Evolutionary conservation across 2,888 invertebrate genomes (phyloP).

Genomic region (Polia nebulosa): DNA sequence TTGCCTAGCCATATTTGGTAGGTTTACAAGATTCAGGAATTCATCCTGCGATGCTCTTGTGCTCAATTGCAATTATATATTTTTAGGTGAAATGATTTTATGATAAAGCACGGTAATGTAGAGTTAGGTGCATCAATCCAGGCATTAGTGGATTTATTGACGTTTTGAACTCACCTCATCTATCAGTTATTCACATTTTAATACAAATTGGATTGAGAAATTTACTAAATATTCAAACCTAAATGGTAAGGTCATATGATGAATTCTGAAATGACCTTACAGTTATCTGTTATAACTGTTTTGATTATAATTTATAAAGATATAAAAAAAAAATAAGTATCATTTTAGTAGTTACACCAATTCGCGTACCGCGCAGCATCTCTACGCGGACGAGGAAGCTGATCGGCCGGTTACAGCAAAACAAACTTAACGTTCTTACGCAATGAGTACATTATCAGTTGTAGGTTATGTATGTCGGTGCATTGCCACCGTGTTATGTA

Average conservation of each 20-base stretch:
- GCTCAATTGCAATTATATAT: not conserved
- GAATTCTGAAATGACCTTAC: not conserved
- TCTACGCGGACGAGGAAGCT: slow-evolving; percentile 62
- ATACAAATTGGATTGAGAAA: not conserved
- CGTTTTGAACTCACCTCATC: too few species aligned
- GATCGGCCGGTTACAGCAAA: slow-evolving; percentile 55
- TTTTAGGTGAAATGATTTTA: not conserved
- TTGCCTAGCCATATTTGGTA: not conserved
- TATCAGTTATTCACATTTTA: too few species aligned
- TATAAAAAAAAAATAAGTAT: not conserved
- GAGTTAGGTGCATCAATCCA: too few species aligned
- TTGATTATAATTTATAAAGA: not conserved
- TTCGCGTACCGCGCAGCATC: slow-evolving; percentile 49
- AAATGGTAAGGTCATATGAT: slow-evolving; percentile 6
- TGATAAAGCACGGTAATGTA: not conserved
- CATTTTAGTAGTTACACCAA: slow-evolving; percentile 2
- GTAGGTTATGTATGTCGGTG: slow-evolving; percentile 55
- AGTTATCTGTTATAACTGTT: not conserved
- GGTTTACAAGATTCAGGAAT: not conserved
- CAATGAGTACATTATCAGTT: slow-evolving; percentile 47
- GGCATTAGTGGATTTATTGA: too few species aligned
- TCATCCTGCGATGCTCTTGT: too few species aligned
- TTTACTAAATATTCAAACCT: not conserved
- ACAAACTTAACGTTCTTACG: slow-evolving; percentile 61
- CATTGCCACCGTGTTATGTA: slow-evolving; percentile 45